These are phyloP conservation scores for Drosophila anceps DNA, from an alignment of 2,888 invertebrate species.

Conservation along the genomic window DNA sequence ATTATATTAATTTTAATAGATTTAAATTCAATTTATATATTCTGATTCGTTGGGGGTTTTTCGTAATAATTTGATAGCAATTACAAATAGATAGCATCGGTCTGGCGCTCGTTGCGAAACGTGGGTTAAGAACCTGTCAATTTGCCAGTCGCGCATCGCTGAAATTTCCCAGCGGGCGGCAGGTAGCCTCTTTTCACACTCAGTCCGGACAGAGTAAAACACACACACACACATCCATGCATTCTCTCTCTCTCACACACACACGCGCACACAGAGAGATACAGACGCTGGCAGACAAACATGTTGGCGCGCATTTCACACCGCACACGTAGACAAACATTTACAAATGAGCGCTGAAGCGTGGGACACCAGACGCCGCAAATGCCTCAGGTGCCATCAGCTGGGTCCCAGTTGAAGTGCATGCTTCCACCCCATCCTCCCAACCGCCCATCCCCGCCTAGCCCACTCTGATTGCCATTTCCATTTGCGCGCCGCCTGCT, in stretches of 20 bases:
- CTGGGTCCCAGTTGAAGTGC: slow-evolving; percentile 7
- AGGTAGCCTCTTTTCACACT: slow-evolving; percentile 4
- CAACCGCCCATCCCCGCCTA: background rate
- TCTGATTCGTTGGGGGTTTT: background rate
- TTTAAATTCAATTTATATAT: background rate
- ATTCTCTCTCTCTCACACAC: no score
- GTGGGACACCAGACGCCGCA: slow-evolving; percentile 53
- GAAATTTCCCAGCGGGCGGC: slow-evolving; percentile 49
- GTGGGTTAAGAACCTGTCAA: slow-evolving; percentile 37
- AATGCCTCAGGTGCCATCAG: slow-evolving; percentile 49
- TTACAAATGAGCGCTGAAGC: slow-evolving; percentile 71
- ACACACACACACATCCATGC: slow-evolving; percentile 8
- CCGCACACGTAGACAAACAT: slow-evolving; percentile 70
- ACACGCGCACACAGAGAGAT: background rate
- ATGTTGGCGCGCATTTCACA: slow-evolving; percentile 47
- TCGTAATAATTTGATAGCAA: background rate
- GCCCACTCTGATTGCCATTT: background rate
- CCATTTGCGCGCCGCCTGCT: background rate
- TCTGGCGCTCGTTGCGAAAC: background rate
- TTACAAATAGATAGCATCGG: background rate
- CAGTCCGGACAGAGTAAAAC: background rate
- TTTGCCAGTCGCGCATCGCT: slow-evolving; percentile 28
- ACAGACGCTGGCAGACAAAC: slow-evolving; percentile 1
- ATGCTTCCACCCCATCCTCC: background rate
- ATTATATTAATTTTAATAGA: background rate